Conservation (phyloP, 2,113 vertebrate genomes). For the Clarias magur region DNA sequence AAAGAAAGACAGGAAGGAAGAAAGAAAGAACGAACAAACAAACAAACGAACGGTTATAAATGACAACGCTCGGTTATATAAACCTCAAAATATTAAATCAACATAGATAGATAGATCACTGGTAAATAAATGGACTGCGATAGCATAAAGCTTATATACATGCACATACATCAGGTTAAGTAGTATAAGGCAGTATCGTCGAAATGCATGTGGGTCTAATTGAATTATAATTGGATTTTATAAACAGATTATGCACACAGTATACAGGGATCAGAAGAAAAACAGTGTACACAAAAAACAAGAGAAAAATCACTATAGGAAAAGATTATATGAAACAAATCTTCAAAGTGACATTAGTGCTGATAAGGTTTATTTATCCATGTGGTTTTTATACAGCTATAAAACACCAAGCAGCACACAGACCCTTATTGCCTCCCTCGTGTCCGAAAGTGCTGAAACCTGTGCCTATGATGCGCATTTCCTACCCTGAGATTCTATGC, state of each 20-base stretch:
- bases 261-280: neutral
- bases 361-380: conserved; percentile 53
- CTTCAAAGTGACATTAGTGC: conserved; percentile 22
- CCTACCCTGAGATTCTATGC: conserved; percentile 29
- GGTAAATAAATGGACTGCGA: neutral
- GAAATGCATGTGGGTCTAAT: neutral
- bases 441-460: conserved; percentile 47
- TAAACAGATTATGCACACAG: neutral
- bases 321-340: neutral
- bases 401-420: conserved; percentile 43
- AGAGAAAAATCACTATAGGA: neutral
- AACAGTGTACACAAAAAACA: neutral
- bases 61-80: neutral
- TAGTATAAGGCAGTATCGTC: neutral
- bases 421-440: conserved; percentile 30
- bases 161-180: neutral
- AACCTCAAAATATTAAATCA: neutral
- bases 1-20: neutral
- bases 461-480: conserved; percentile 43
- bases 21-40: neutral
- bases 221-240: neutral
- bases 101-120: neutral
- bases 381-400: conserved; percentile 56
- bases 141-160: neutral
- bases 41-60: neutral